Conservation (phyloP, 2,797 vertebrate genomes). For the Macropus fuliginosus region DNA sequence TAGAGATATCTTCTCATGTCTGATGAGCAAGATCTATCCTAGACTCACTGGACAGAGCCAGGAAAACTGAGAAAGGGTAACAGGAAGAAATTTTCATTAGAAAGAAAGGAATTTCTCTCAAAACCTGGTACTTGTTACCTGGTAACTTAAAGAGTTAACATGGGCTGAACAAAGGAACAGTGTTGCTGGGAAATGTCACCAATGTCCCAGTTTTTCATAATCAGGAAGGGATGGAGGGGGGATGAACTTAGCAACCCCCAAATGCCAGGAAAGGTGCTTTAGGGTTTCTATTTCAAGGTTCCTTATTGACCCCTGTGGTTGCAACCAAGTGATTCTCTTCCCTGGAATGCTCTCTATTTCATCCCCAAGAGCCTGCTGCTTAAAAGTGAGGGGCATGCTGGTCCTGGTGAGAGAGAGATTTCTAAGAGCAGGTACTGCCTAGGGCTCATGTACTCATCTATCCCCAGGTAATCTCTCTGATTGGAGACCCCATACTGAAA, state of each 20-base stretch:
- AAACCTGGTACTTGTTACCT: neutral
- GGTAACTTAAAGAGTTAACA: neutral
- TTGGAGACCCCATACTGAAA: neutral
- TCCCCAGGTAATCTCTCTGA: neutral
- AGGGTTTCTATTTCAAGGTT: neutral
- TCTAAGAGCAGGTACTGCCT: neutral
- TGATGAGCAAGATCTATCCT: neutral
- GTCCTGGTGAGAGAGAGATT: neutral
- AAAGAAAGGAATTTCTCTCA: neutral
- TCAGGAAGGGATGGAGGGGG: neutral
- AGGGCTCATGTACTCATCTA: neutral
- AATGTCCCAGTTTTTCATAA: neutral
- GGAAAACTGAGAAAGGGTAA: neutral
- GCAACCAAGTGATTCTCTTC: neutral
- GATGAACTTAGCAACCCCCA: neutral
- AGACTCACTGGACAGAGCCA: neutral
- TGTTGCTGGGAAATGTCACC: neutral
- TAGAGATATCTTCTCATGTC: neutral
- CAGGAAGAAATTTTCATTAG: neutral
- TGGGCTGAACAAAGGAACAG: neutral
- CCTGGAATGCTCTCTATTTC: neutral
- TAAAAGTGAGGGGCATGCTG: slow-evolving; percentile 1
- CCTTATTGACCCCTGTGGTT: neutral
- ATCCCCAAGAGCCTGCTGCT: neutral
- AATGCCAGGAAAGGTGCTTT: neutral